Base-by-base conservation (phyloP, 2,888 invertebrate genomes). In the Chorisops tibialis region DNA sequence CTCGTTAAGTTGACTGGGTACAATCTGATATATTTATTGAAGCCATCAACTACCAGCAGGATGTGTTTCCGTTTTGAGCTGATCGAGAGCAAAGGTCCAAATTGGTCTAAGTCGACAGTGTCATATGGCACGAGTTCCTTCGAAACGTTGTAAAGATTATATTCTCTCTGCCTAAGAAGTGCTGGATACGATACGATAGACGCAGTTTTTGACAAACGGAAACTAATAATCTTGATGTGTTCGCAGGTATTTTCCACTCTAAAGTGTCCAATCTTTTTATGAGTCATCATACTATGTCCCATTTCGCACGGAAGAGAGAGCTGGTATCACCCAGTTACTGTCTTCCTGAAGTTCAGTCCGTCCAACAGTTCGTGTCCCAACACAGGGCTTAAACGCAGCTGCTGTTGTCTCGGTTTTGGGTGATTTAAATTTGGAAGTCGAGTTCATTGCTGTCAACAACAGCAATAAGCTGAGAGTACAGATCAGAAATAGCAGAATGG, bases 141-240 rank as follows among this genome's bases (percentile, higher is more conserved):
- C 9, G 52, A 61, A 7, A 73, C 68, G 35, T 61, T 62, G 43
- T 71, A 67, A 9, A 73, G 51, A 21, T 61, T 63, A 12, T 71
- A 69, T 61, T 70, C 69, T 6, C 21, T 3, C 9, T 49, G 22
- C n/a, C 61, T 35, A 11, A 47, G 35, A 14, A 61, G 61, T 18
- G 58, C 35, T 4, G 59, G 37, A 18, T 54, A 65, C 50, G 30
- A 65, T 62, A 35, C 65, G 63, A 2, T 54, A 30, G 3, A 54
- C 48, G 21, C 64, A 66, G 37, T 65, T 66, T 18, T 62, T 62
- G 41, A 67, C 62, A 56, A 56, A 62, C 16, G 69, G 69, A 65
- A 74, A 73, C 70, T 72, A 74, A 67, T 73, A 74, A n/a, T 61
- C 30, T 18, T 64, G 47, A 75, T 58, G 16, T 65, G 52, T 21